Base-by-base conservation (phyloP, 2,888 invertebrate species). In the Brachylomia viminalis region DNA sequence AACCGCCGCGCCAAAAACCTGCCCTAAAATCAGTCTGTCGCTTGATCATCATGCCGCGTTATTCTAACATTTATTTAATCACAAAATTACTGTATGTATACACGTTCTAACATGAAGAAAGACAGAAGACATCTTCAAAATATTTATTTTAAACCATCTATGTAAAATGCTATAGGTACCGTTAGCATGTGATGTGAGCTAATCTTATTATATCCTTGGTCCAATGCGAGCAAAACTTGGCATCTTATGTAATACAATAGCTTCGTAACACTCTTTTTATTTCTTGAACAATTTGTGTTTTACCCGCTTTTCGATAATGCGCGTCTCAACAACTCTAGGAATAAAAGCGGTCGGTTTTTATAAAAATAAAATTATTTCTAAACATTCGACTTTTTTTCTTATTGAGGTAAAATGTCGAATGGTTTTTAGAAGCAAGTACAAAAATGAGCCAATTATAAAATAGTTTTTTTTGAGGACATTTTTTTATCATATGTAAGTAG, bases 161-260 rank as follows among this genome's bases (percentile, higher is more conserved):
- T 88, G 54, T 72, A 89, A 91, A 94, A 94, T 93, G 95, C 94
- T 93, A 93, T 92, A 84, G 85, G 81, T 82, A 93, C 92, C 91
- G 91, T 91, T 93, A 95, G 95, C 95, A 88, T 92, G 94, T 94
- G 95, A 94, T 86, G 94, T 94, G 94, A 94, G 93, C 95, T 95
- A 95, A 91, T 93, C 95, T 95, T 95, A 95, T 91, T 90, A 85
- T 90, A 93, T 93, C 94, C 95, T 96, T 96, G 96, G 96, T 96
- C 96, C 96, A 94, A 94, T 94, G 95, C 95, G 93, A 95, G 93
- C 94, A 73, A 94, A 92, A 93, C 92, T 95, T 96, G 96, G 95
- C 96, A 95, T 96, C 95, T 95, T 95, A 95, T 89, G 93, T 93
- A 94, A 93, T 93, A 94, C 90, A 91, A 91, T 84, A 88, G 87